A percentile compares a stretch with the other conserved stretches of the same genome.
Conservation (phyloP, 2,113 vertebrate genomes). For the Lophotis ruficrista region DNA sequence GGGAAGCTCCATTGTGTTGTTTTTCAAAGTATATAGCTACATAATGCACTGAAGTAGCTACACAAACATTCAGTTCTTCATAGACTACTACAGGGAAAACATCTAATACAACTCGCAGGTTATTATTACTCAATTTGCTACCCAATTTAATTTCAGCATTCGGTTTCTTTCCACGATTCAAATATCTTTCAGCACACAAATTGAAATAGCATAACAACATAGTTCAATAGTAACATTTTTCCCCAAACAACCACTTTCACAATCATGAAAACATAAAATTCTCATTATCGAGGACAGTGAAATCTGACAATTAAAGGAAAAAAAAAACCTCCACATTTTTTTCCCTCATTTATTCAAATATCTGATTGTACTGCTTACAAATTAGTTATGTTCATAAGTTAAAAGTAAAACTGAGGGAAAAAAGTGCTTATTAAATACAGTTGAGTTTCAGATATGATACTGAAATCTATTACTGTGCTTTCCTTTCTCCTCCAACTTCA, state of each 20-base stretch:
- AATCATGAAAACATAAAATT: background rate
- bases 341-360: background rate
- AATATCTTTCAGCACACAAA: background rate
- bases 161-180: background rate
- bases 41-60: background rate
- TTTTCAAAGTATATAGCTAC: background rate
- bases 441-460: background rate
- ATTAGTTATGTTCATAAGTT: background rate
- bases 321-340: rapidly evolving
- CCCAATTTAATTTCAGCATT: background rate
- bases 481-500: background rate
- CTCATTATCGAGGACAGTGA: background rate
- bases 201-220: background rate
- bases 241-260: background rate
- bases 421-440: background rate
- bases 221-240: background rate
- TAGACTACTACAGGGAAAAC: background rate
- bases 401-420: background rate
- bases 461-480: background rate
- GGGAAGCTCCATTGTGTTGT: background rate
- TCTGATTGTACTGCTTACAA: background rate
- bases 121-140: background rate
- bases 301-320: background rate
- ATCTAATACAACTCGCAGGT: background rate
- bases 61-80: background rate